A percentile compares a stretch with the other conserved stretches of the same genome.
Evolutionary conservation across 2,888 invertebrate genomes (phyloP).

Genomic region (Orthosia gothica): DNA sequence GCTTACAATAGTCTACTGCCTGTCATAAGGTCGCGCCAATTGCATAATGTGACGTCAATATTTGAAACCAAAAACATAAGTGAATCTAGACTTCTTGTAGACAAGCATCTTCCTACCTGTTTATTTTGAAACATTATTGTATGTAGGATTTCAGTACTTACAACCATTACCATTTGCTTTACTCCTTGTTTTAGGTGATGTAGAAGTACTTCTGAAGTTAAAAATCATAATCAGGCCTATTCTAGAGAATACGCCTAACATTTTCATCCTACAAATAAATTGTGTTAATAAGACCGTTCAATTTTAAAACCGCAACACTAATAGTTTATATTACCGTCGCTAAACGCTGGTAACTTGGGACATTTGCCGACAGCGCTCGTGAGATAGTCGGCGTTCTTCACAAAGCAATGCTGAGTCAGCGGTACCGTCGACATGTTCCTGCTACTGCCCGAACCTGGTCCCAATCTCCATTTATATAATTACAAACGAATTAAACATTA

Average conservation of each 20-base stretch:
- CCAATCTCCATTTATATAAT: slow-evolving; percentile 43
- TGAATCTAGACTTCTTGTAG: not conserved
- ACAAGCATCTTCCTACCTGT: not conserved
- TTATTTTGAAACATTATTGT: not conserved
- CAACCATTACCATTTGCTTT: not conserved
- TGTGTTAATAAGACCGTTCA: not conserved
- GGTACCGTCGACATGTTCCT: slow-evolving; percentile 67
- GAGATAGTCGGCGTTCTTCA: slow-evolving; percentile 82
- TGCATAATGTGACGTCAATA: no score
- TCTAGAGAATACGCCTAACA: no score
- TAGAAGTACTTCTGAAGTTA: no score
- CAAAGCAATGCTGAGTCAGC: slow-evolving; percentile 85
- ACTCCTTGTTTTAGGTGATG: no score
- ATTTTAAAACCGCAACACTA: not conserved
- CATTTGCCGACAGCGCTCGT: slow-evolving; percentile 67
- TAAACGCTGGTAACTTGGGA: slow-evolving; percentile 56
- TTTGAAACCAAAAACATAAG: not conserved
- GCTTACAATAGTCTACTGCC: no score
- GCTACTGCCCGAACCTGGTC: slow-evolving; percentile 65
- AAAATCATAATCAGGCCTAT: no score
- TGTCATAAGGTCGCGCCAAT: no score
- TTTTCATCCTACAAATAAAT: no score
- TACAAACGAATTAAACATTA: slow-evolving; percentile 38
- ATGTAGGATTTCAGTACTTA: not conserved
- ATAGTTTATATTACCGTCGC: not conserved